Percentiles rank a stretch among this genome's conserved stretches.
Conservation (phyloP, 2,797 vertebrate genomes). For the Acanthornis magna region DNA sequence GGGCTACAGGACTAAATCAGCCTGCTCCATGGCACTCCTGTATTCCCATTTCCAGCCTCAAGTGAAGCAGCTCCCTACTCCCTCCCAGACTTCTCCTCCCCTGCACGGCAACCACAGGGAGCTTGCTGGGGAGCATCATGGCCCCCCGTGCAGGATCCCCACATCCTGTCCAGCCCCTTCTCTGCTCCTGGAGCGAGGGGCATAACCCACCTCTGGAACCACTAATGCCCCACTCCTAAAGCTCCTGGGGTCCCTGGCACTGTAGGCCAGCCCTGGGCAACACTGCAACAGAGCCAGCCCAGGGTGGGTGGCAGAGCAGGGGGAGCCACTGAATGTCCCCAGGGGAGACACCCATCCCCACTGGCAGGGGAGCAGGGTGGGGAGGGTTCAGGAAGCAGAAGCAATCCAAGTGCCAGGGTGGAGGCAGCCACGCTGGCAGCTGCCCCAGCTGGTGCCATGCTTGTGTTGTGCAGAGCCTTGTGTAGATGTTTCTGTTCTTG, state of each 20-base stretch:
- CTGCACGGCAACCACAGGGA: rapidly evolving
- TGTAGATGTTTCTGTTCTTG: conserved; percentile 44
- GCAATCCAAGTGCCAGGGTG: not conserved
- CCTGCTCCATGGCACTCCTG: rapidly evolving
- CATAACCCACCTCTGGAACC: conserved; percentile 7
- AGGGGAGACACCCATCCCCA: not conserved
- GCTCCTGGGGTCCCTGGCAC: not conserved
- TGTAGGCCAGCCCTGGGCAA: not conserved
- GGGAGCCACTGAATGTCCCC: not conserved
- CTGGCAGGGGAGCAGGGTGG: not conserved
- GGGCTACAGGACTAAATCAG: not conserved
- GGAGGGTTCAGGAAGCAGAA: not conserved
- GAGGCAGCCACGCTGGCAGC: not conserved
- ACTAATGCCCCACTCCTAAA: not conserved
- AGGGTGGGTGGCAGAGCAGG: rapidly evolving
- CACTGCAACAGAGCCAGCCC: not conserved
- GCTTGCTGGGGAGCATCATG: rapidly evolving
- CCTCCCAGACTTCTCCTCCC: rapidly evolving
- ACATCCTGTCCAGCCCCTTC: not conserved
- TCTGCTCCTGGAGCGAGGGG: rapidly evolving
- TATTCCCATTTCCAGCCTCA: not conserved
- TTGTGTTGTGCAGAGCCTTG: conserved; percentile 18
- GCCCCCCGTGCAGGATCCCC: not conserved
- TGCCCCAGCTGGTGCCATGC: not conserved
- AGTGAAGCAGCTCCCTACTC: not conserved